A percentile compares a stretch with the other conserved stretches of the same genome.
These are phyloP conservation scores for Triplophysa bombifrons DNA, from an alignment of 2,797 vertebrate species.

Conservation along the genomic window DNA sequence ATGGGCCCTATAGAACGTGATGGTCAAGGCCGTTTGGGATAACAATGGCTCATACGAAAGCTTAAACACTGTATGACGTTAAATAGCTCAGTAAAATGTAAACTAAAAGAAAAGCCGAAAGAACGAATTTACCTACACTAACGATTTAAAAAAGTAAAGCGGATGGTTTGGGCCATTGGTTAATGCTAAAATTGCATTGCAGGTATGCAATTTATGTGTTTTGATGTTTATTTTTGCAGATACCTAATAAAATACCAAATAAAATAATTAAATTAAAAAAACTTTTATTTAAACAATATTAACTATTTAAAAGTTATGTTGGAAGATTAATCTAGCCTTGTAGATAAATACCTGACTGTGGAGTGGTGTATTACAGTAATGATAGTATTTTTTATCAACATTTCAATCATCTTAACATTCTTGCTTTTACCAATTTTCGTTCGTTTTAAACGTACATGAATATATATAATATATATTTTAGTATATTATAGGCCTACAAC, in stretches of 20 bases:
- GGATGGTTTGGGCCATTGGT: not conserved
- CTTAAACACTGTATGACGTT: constrained; percentile 68
- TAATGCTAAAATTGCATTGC: not conserved
- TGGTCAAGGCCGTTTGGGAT: constrained; percentile 71
- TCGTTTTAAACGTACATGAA: no score
- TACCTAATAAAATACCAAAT: not conserved
- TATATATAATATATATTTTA: no score
- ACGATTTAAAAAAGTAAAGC: constrained; percentile 6
- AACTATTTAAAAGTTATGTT: not conserved
- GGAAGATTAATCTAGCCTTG: not conserved
- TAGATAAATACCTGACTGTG: not conserved
- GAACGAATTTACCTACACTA: not conserved
- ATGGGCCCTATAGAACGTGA: constrained; percentile 69
- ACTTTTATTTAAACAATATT: no score
- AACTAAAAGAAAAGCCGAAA: constrained; percentile 41
- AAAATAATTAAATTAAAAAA: not conserved
- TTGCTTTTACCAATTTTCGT: no score
- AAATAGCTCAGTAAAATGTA: constrained; percentile 60
- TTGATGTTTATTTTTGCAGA: not conserved
- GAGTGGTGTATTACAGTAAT: not conserved
- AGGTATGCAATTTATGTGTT: constrained; percentile 5
- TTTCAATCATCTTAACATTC: not conserved
- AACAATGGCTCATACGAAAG: constrained; percentile 68
- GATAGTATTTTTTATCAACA: not conserved
- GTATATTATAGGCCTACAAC: no score